Conservation (phyloP, 2,888 invertebrate species). For the Mimas tiliae region DNA sequence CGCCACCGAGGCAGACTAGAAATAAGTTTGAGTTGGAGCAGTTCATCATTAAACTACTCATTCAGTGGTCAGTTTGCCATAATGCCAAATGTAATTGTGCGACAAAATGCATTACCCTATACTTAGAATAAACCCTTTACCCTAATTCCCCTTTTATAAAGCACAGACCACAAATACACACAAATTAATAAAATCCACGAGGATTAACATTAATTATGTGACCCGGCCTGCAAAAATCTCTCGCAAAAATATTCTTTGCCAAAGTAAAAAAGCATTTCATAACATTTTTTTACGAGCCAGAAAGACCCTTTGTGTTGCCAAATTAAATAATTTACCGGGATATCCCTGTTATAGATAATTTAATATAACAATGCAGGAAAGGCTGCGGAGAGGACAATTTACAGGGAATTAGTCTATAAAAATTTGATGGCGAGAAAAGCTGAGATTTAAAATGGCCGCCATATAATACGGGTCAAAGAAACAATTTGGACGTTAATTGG, state of each 20-base stretch:
- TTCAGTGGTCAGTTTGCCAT: no score
- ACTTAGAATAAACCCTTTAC: no score
- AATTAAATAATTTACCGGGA: slow-evolving; percentile 40
- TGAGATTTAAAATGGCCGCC: slow-evolving; percentile 44
- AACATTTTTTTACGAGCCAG: slow-evolving; percentile 26
- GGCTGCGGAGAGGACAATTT: slow-evolving; percentile 40
- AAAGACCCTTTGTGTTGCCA: slow-evolving; percentile 34
- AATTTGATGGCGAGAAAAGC: slow-evolving; percentile 37
- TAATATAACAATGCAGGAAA: slow-evolving; percentile 52
- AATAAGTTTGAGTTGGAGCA: no score
- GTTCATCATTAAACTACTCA: no score
- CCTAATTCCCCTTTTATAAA: neutral
- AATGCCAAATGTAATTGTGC: neutral
- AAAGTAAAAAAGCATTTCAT: slow-evolving; percentile 25
- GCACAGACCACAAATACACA: neutral
- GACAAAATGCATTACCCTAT: neutral
- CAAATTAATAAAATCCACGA: slow-evolving; percentile 20
- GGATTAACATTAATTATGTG: slow-evolving; percentile 23
- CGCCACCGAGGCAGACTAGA: no score
- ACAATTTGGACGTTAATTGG: slow-evolving; percentile 8
- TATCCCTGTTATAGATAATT: slow-evolving; percentile 45
- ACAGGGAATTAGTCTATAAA: slow-evolving; percentile 46
- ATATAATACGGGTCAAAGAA: slow-evolving; percentile 13
- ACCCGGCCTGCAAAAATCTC: slow-evolving; percentile 4
- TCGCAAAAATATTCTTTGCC: slow-evolving; percentile 9